Percentiles rank a stretch among this genome's conserved stretches.
Evolutionary conservation across 1,140 invertebrate genomes (phyloP).

Genomic region (Drosophila lini): DNA sequence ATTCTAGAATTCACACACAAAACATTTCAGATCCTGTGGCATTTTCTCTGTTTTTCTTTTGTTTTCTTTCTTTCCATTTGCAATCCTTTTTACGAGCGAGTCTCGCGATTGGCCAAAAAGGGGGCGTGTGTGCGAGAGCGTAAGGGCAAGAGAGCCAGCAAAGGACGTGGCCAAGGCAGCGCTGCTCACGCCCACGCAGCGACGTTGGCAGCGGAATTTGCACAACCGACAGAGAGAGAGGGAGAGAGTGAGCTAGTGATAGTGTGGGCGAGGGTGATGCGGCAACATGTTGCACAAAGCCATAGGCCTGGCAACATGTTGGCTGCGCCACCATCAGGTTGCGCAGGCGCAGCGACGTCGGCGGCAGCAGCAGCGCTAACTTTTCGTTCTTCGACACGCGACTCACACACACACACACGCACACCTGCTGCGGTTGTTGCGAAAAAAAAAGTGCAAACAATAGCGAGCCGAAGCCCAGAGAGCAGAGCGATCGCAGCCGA

Average conservation of each 20-base stretch:
- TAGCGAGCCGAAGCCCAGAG: conserved; percentile 18
- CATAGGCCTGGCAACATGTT: conserved; percentile 18
- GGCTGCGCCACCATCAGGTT: conserved; percentile 3
- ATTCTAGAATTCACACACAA: too few relatives aligned
- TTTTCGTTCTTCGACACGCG: conserved; percentile 61
- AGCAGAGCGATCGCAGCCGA: conserved; percentile 6
- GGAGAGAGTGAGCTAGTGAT: background rate
- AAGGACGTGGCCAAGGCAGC: conserved; percentile 6
- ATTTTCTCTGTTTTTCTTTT: background rate
- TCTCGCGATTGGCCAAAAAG: conserved; percentile 19
- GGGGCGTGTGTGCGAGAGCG: conserved; percentile 6
- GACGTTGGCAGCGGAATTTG: conserved; percentile 24
- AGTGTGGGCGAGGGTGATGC: background rate
- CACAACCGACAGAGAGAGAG: conserved; percentile 2
- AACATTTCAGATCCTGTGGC: background rate
- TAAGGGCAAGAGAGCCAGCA: background rate
- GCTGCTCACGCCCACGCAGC: conserved; percentile 32
- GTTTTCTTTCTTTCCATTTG: background rate
- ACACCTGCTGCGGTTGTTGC: conserved; percentile 7
- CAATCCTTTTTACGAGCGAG: conserved; percentile 4
- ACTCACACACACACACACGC: conserved; percentile 32
- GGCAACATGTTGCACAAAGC: conserved; percentile 21
- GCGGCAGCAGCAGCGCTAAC: conserved; percentile 51
- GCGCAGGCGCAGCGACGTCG: conserved; percentile 3
- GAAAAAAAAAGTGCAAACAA: conserved; percentile 6